Base-by-base conservation (phyloP, 2,113 vertebrate genomes). In the Nettapus auritus region DNA sequence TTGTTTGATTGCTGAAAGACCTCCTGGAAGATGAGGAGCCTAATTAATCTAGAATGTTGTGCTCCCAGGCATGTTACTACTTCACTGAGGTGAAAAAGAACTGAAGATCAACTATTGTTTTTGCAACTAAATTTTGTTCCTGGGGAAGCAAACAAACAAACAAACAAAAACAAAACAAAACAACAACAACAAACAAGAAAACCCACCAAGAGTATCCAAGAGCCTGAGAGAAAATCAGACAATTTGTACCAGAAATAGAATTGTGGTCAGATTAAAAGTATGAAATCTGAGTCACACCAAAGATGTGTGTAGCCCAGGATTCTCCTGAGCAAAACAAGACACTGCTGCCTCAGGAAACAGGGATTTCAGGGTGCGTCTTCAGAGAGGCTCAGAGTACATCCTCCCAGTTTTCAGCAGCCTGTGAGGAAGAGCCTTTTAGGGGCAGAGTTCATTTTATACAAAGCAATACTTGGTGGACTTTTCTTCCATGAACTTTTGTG, bases 311-410 rank as follows among this genome's bases (percentile, higher is more conserved):
- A 63, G 38, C 23, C 31, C 28, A 29, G 22, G 62, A 70, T 18
- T 29, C 29, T 70, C 60, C 21, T 50, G 52, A 52, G 10, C 13
- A 76, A 73, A 86, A 7, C 1, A 11, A 48, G 68, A 50, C 0
- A 2, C 7, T 60, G 18, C 38, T 59, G 9, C 8, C 6, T 36
- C 7, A 3, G 16, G 33, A 40, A 68, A 29, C 9, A 29, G 21
- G 82, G 3, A 6, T 6, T 28, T 3, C 0, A 0, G 29, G 3
- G 9, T 68, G 16, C 16, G 8, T 13, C 22, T 63, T 55, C 8
- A 29, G 26, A 91, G 20, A 3, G 6, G 5, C 28, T 3, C 0
- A 0, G 22, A 4, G 11, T 67, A 9, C 18, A 9, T 13, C 23
- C 53, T 56, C 36, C 59, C 57, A 11, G 48, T 60, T 82, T 74